Evolutionary conservation across 2,113 vertebrate genomes (phyloP), one percentile per base, ranked within the genome.

Genomic region (Corydoras sp.): DNA sequence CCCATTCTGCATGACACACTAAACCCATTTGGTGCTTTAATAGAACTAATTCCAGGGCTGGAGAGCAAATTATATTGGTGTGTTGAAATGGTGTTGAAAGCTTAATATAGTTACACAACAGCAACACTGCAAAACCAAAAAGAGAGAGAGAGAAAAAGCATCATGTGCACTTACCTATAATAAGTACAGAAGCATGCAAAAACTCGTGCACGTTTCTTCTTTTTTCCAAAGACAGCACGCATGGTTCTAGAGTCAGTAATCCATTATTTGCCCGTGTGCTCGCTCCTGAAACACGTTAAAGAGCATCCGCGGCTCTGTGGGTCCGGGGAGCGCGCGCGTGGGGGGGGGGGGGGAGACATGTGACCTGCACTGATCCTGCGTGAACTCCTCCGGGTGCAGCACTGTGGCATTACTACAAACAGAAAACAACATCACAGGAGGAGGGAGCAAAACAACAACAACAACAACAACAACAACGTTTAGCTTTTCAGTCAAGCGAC

Each of bases 191-290:
- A 87, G 79, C 79, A 88, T 82, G 82, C 84, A 80, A 76, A 81
- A 69, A 87, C 77, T 70, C 81, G 70, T 77, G 81, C 84, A 87
- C 87, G 84, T 89, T 89, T 84, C 80, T 81, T 76, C 83, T 82
- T 85, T 83, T 83, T 51, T 65, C 13, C 73, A 78, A 86, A 82
- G 62, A 81, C 83, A 67, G 86, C 85, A 74, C 85, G 89, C 86
- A 90, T 89, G 83, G 78, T 90, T 85, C 86, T 82, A 79, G 87
- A 82, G 54, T 69, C 8, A 50, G 69, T 78, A 85, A 80, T 86
- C 86, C 90, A 89, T 91, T 53, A 75, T 82, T 62, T 69, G 79
- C 58, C 32, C 10, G 51, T 61, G 68, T 60, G 65, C 65, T 61
- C 48, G 14, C 56, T n/a, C 56, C 54, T 35, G 62, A 24, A 24